Conservation (phyloP, 2,113 vertebrate genomes). For the Antechinus flavipes region DNA sequence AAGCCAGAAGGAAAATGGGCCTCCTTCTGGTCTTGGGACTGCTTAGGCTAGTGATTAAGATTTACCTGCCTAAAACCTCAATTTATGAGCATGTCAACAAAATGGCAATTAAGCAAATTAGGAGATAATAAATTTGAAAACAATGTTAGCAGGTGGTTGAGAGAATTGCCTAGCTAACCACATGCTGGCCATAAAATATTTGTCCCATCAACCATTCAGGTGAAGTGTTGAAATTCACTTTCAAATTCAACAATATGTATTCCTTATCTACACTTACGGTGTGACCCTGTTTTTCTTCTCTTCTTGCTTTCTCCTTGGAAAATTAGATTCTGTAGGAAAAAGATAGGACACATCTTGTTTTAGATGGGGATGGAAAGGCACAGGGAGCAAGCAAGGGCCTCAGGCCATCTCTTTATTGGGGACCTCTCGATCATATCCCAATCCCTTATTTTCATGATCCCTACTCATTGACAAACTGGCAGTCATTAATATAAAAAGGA, state of each 20-base stretch:
- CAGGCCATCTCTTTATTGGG: too few relatives aligned
- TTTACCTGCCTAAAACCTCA: neutral
- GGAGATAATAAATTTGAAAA: neutral
- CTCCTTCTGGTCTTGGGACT: neutral
- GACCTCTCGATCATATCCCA: too few relatives aligned
- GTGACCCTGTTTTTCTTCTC: too few relatives aligned
- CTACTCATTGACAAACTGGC: neutral
- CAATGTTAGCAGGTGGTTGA: neutral
- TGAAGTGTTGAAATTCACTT: neutral
- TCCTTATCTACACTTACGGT: neutral
- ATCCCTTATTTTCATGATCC: neutral
- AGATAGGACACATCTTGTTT: neutral
- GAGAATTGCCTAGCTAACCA: neutral
- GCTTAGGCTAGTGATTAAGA: neutral
- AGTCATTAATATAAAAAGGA: neutral
- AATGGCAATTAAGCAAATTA: slow-evolving; percentile 8
- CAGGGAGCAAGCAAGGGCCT: neutral
- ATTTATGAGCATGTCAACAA: slow-evolving; percentile 1
- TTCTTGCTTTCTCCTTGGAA: too few relatives aligned
- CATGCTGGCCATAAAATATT: neutral
- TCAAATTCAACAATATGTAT: neutral
- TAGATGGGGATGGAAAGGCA: neutral
- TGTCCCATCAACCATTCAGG: neutral
- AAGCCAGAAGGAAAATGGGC: too few relatives aligned
- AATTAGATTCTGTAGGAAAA: neutral